Conservation (phyloP, 2,113 vertebrate genomes). For the Danio rerio region GRCz12tu NC_133177.1:38618501-38619000, state of each 20-base stretch:
- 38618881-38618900: conserved; percentile 19
- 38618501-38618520: no score
- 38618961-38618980: conserved; percentile 33
- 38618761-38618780: background rate
- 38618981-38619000: conserved; percentile 46
- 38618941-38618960: conserved; percentile 50
- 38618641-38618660: no score
- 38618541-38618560: no score
- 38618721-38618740: background rate
- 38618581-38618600: no score
- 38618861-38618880: conserved; percentile 44
- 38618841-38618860: conserved; percentile 44
- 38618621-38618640: no score
- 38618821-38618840: conserved; percentile 3
- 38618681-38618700: no score
- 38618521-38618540: no score
- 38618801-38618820: conserved; percentile 11
- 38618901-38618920: conserved; percentile 30
- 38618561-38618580: no score
- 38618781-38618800: background rate
- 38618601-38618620: no score
- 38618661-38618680: no score
- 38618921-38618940: conserved; percentile 31
- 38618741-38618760: conserved; percentile 5
- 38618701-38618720: no score